Percentiles rank a stretch among this genome's conserved stretches.
These are phyloP conservation scores for Chelonia mydas DNA, from an alignment of 2,797 vertebrate genomes.

Conservation along the genomic window DNA sequence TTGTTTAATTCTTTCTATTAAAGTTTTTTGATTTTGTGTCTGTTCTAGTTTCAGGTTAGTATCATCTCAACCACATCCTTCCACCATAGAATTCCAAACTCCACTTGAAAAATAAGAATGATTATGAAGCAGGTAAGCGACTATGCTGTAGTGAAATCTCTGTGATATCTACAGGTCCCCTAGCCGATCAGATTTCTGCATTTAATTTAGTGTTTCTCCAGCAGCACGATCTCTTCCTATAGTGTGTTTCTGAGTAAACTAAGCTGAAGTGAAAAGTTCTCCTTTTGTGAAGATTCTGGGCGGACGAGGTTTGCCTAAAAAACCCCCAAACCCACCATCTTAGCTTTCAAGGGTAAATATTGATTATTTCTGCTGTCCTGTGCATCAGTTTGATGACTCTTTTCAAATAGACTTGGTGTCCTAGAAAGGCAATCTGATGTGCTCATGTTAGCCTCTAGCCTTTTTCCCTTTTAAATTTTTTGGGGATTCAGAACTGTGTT, in stretches of 20 bases:
- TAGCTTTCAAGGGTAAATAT: fast-evolving
- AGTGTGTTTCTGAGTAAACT: constrained; percentile 3
- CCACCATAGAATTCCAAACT: background rate
- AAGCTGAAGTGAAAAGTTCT: background rate
- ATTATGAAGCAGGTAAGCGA: background rate
- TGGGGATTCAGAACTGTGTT: background rate
- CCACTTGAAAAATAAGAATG: background rate
- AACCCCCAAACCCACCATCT: too few species aligned
- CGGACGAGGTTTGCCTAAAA: background rate
- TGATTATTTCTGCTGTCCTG: background rate
- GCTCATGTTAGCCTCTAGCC: background rate
- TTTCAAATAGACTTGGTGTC: constrained; percentile 17
- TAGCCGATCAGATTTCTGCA: background rate
- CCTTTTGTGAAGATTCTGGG: background rate
- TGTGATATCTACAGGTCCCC: background rate
- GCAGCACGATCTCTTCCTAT: background rate
- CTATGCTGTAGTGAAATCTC: background rate
- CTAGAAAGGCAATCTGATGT: constrained; percentile 7
- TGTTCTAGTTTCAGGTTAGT: fast-evolving
- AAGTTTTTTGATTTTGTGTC: background rate
- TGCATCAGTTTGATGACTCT: constrained; percentile 12
- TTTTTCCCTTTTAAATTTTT: background rate
- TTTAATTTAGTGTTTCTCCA: background rate
- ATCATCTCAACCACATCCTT: background rate
- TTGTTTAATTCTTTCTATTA: background rate